phyloP scores from a whole-genome alignment of 1,140 invertebrate species.

The Bacillus rossius region DNA sequence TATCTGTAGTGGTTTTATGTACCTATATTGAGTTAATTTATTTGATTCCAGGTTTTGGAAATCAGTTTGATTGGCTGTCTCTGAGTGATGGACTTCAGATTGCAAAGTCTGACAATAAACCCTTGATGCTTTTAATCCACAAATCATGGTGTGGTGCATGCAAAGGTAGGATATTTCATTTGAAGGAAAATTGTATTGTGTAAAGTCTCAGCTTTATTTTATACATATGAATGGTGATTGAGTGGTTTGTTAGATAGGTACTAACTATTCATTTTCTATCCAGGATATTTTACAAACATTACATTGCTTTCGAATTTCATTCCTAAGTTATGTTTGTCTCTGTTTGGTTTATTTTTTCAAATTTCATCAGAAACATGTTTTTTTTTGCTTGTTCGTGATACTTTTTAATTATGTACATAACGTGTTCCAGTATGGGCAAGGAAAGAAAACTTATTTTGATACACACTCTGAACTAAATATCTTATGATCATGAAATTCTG shows the following conservation, averaged over 20 bases:
- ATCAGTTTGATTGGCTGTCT: constrained; percentile 21
- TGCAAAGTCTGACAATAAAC: constrained; percentile 44
- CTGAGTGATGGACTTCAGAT: constrained; percentile 45
- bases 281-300: no score
- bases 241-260: not conserved
- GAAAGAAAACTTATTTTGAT: no score
- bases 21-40: not conserved
- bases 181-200: not conserved
- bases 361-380: no score
- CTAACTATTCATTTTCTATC: no score
- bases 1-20: no score
- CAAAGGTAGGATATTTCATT: constrained; percentile 38
- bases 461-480: no score
- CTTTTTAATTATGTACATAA: no score
- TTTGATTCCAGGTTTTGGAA: constrained; percentile 9
- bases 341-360: not conserved
- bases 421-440: no score
- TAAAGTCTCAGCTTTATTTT: not conserved
- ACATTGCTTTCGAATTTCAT: not conserved
- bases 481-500: no score
- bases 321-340: not conserved
- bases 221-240: not conserved
- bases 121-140: constrained; percentile 55
- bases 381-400: no score
- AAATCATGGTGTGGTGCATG: constrained; percentile 59